A percentile compares a stretch with the other conserved stretches of the same genome.
Evolutionary conservation across 2,888 invertebrate species (phyloP).

Genomic region (Philaethria dido): DNA sequence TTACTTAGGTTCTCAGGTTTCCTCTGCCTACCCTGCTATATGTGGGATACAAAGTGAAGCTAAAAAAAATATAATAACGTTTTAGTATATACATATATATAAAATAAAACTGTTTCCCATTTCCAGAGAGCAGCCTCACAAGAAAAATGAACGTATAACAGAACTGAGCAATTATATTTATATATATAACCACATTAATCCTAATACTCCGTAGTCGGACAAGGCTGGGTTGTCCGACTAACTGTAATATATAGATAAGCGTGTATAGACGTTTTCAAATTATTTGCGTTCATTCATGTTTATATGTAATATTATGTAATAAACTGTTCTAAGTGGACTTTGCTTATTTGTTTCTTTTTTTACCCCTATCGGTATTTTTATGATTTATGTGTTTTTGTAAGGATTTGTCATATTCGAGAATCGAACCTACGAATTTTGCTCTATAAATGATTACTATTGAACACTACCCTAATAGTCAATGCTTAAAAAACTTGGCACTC

Average conservation of each 20-base stretch:
- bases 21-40: too few species aligned
- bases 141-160: conserved; percentile 35
- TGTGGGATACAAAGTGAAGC: too few species aligned
- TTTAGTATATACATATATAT: too few species aligned
- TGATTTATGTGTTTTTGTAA: too few species aligned
- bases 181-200: conserved; percentile 22
- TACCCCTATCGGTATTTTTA: too few species aligned
- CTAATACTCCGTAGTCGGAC: conserved; percentile 70
- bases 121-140: conserved; percentile 69
- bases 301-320: conserved; percentile 17
- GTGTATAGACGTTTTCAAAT: conserved; percentile 17
- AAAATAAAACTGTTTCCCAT: conserved; percentile 5
- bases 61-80: too few species aligned
- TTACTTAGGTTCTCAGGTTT: too few species aligned
- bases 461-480: too few species aligned
- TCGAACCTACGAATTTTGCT: too few species aligned
- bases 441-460: too few species aligned
- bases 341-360: not conserved
- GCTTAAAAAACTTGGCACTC: too few species aligned
- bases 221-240: conserved; percentile 80
- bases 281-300: conserved; percentile 20
- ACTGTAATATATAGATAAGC: conserved; percentile 60
- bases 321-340: conserved; percentile 18
- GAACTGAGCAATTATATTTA: conserved; percentile 42
- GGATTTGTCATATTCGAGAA: too few species aligned